phyloP scores from a whole-genome alignment of 2,888 invertebrate species.

The Oscheius onirici region DNA sequence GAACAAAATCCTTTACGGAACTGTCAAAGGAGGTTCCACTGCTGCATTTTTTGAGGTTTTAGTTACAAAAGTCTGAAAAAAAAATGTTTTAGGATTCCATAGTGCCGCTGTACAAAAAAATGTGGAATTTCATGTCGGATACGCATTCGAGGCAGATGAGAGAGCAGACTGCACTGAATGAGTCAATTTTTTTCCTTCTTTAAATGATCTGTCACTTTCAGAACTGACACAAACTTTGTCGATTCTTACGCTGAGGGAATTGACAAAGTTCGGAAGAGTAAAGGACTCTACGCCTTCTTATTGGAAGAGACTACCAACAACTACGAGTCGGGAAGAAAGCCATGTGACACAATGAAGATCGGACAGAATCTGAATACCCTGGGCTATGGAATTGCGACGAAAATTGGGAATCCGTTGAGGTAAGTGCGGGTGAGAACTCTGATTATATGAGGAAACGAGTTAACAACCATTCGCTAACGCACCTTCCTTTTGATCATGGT shows the following conservation, averaged over 20 bases:
- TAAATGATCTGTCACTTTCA: too few relatives aligned
- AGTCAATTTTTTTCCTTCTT: neutral
- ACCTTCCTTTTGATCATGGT: too few relatives aligned
- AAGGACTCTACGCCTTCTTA: constrained; percentile 80
- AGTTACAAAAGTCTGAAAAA: neutral
- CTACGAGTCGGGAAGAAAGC: constrained; percentile 86
- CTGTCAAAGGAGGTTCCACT: constrained; percentile 81
- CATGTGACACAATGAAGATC: constrained; percentile 90
- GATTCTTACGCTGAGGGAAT: constrained; percentile 76
- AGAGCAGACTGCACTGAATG: constrained; percentile 64
- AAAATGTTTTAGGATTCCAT: constrained; percentile 80
- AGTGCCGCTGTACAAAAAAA: constrained; percentile 85
- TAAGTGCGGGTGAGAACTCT: neutral
- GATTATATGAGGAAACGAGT: too few relatives aligned
- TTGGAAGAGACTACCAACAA: constrained; percentile 79
- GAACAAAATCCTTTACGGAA: constrained; percentile 91
- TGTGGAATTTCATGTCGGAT: constrained; percentile 89
- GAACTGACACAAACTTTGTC: constrained; percentile 49
- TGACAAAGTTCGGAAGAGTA: constrained; percentile 68
- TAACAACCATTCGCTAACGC: too few relatives aligned
- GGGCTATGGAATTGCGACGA: constrained; percentile 80
- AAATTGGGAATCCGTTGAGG: constrained; percentile 58
- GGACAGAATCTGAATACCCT: constrained; percentile 76
- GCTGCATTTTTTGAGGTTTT: constrained; percentile 86
- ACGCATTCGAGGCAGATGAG: constrained; percentile 77